Evolutionary conservation across 2,113 vertebrate species (phyloP).

Genomic region (Vidua chalybeata): DNA sequence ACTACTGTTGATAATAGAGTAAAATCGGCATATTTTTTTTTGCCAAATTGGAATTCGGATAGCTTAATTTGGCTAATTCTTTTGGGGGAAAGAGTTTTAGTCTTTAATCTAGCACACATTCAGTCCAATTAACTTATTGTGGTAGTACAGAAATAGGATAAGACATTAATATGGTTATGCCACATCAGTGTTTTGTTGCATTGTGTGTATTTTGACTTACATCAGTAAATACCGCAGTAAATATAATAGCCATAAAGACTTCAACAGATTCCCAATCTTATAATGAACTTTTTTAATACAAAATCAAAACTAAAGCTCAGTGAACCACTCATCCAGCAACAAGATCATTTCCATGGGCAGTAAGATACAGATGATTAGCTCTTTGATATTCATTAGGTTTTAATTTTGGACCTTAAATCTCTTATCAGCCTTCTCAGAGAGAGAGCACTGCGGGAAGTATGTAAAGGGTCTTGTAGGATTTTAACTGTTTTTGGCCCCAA

Average conservation of each 20-base stretch:
- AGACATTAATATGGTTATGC: not conserved
- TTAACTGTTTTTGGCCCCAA: not conserved
- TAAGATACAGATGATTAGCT: not conserved
- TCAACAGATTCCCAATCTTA: not conserved
- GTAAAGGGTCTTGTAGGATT: not conserved
- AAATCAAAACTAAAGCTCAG: conserved; percentile 6
- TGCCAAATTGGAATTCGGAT: not conserved
- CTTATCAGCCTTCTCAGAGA: not conserved
- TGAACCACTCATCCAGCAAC: not conserved
- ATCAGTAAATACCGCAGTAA: not conserved
- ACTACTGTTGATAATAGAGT: not conserved
- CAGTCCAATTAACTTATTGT: not conserved
- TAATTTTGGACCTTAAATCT: not conserved
- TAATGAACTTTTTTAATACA: not conserved
- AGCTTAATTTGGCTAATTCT: not conserved
- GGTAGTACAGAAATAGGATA: not conserved
- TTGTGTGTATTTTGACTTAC: not conserved
- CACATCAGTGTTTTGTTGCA: not conserved
- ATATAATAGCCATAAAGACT: not conserved
- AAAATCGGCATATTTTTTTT: not conserved
- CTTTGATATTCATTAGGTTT: not conserved
- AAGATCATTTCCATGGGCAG: not conserved
- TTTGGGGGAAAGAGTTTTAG: not conserved
- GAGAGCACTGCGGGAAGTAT: not conserved
- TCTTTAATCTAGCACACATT: not conserved